Evolutionary conservation across 2,888 invertebrate genomes (phyloP).

Genomic region (Lasioglossum lativentre): DNA sequence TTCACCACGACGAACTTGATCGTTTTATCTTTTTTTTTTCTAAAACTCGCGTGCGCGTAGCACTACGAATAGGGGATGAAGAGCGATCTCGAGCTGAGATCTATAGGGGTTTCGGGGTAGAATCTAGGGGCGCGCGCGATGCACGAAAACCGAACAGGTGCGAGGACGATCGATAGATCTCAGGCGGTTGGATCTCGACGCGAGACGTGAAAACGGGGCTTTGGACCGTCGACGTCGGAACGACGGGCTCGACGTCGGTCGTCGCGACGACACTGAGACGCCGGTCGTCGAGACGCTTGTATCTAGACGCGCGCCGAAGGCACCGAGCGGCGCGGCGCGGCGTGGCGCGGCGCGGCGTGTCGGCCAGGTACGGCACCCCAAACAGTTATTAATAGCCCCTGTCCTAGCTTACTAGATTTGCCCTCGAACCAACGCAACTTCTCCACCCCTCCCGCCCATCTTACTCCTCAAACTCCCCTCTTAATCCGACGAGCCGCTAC

Average conservation of each 20-base stretch:
- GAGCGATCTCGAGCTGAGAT: neutral
- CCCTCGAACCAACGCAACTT: slow-evolving; percentile 78
- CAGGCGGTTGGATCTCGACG: neutral
- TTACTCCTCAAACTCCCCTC: slow-evolving; percentile 13
- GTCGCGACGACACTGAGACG: slow-evolving; percentile 84
- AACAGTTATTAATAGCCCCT: slow-evolving; percentile 84
- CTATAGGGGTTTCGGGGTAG: neutral
- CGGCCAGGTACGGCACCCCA: slow-evolving; percentile 84
- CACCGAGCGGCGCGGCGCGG: slow-evolving; percentile 67
- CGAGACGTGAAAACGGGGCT: neutral
- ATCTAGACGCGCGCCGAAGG: slow-evolving; percentile 77
- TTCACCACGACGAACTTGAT: neutral
- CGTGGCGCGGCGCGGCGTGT: slow-evolving; percentile 73
- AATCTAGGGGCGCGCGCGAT: neutral
- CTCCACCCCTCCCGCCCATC: slow-evolving; percentile 30
- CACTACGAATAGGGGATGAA: neutral
- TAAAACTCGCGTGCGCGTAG: neutral
- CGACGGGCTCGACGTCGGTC: slow-evolving; percentile 79
- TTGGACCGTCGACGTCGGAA: slow-evolving; percentile 58
- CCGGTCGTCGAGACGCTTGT: slow-evolving; percentile 81
- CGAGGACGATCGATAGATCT: neutral
- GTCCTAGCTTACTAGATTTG: slow-evolving; percentile 83
- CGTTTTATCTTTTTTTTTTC: neutral
- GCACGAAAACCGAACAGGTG: neutral
- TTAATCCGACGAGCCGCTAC: neutral